These are phyloP conservation scores for Malthinus seriepunctatus DNA, from an alignment of 2,888 invertebrate species.

Conservation along the genomic window DNA sequence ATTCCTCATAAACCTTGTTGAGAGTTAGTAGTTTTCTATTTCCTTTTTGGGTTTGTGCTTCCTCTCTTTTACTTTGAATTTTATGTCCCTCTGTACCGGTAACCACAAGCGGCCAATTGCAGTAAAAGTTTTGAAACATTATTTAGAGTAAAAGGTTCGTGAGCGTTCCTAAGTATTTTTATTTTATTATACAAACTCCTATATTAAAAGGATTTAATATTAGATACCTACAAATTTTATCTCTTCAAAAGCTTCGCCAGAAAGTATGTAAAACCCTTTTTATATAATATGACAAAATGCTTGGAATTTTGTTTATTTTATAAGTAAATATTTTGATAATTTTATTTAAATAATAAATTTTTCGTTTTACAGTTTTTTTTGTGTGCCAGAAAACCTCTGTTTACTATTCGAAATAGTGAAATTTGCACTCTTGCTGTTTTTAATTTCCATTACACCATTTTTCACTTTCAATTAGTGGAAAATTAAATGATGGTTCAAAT, in stretches of 20 bases:
- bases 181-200: conserved; percentile 27
- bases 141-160: conserved; percentile 44
- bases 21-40: conserved; percentile 26
- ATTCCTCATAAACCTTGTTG: conserved; percentile 12
- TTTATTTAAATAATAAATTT: too few relatives aligned
- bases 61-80: conserved; percentile 37
- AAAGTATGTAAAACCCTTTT: conserved; percentile 20
- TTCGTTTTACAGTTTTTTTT: too few relatives aligned
- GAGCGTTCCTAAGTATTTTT: conserved; percentile 31
- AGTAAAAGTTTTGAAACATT: conserved; percentile 48
- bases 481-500: too few relatives aligned
- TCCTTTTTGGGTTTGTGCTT: conserved; percentile 21
- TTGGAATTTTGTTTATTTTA: conserved; percentile 3
- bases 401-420: too few relatives aligned
- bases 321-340: conserved; percentile 1
- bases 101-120: conserved; percentile 49
- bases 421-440: too few relatives aligned
- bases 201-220: conserved; percentile 26
- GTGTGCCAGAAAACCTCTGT: too few relatives aligned
- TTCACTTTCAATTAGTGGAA: too few relatives aligned
- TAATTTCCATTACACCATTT: too few relatives aligned
- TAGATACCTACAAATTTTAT: conserved; percentile 12
- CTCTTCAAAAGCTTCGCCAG: conserved; percentile 17
- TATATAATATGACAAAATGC: conserved; percentile 2
- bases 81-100: conserved; percentile 38